phyloP scores from a whole-genome alignment of 2,888 invertebrate species.

The Polietes domitor region DNA sequence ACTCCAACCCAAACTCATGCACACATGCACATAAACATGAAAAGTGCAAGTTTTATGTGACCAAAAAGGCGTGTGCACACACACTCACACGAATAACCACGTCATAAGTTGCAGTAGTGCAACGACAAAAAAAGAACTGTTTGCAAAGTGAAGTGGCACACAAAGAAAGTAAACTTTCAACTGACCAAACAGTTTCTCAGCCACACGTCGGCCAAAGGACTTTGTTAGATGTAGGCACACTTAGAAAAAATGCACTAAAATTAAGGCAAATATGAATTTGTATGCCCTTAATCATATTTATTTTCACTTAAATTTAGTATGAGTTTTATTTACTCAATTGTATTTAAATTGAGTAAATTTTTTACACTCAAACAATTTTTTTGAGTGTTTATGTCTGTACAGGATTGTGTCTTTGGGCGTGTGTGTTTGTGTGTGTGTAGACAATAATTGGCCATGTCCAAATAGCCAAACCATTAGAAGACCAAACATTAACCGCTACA shows the following conservation, averaged over 20 bases:
- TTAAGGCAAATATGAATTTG: no score
- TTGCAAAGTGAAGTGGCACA: constrained; percentile 40
- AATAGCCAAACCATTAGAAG: constrained; percentile 25
- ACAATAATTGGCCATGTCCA: neutral
- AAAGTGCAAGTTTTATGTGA: constrained; percentile 51
- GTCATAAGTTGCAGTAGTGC: constrained; percentile 14
- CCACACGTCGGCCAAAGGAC: constrained; percentile 15
- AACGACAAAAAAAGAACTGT: constrained; percentile 12
- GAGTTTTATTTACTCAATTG: no score
- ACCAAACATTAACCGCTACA: neutral
- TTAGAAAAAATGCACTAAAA: no score
- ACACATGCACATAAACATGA: constrained; percentile 15
- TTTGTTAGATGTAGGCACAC: neutral
- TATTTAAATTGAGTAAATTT: no score
- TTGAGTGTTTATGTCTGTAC: neutral
- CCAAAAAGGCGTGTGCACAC: constrained; percentile 25
- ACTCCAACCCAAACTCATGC: no score
- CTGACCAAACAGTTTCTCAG: constrained; percentile 38
- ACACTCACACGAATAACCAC: neutral
- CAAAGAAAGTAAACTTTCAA: constrained; percentile 40
- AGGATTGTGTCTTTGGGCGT: no score
- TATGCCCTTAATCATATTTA: no score
- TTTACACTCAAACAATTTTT: no score
- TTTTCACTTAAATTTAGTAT: no score
- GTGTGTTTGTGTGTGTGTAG: neutral